phyloP scores from a whole-genome alignment of 2,113 vertebrate genomes.

The Nyctibius bracteatus region DNA sequence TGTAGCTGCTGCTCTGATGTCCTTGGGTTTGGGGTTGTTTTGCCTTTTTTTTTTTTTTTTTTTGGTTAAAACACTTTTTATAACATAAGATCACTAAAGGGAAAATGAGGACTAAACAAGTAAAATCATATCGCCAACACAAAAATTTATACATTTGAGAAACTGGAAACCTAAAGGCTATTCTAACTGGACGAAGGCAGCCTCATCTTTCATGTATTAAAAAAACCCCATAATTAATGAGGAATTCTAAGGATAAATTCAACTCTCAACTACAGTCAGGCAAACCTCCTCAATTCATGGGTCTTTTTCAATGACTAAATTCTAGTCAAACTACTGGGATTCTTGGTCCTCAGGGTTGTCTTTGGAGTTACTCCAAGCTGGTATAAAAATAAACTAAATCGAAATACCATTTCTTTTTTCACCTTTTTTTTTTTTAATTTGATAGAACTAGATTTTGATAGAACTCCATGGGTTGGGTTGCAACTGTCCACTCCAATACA shows the following conservation, averaged over 20 bases:
- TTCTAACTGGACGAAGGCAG: background rate
- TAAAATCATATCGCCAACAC: background rate
- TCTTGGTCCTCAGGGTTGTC: background rate
- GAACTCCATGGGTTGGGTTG: background rate
- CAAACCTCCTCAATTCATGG: background rate
- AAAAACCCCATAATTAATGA: background rate
- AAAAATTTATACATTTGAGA: background rate
- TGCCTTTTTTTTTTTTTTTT: background rate
- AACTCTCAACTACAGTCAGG: background rate
- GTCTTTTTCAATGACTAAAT: background rate
- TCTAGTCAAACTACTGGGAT: background rate
- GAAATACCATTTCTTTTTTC: background rate
- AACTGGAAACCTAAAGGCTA: background rate
- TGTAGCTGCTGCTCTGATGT: background rate
- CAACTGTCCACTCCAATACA: background rate
- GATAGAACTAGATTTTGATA: background rate
- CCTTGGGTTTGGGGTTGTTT: background rate
- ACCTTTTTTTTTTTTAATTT: background rate
- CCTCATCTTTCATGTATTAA: background rate
- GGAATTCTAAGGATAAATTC: background rate
- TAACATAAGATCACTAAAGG: background rate
- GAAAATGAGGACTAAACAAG: background rate
- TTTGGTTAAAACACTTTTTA: background rate
- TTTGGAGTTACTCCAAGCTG: background rate
- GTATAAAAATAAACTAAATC: background rate